A percentile compares a stretch with the other conserved stretches of the same genome.
Conservation (phyloP, 2,113 vertebrate genomes). For the Microcebus murinus region DNA sequence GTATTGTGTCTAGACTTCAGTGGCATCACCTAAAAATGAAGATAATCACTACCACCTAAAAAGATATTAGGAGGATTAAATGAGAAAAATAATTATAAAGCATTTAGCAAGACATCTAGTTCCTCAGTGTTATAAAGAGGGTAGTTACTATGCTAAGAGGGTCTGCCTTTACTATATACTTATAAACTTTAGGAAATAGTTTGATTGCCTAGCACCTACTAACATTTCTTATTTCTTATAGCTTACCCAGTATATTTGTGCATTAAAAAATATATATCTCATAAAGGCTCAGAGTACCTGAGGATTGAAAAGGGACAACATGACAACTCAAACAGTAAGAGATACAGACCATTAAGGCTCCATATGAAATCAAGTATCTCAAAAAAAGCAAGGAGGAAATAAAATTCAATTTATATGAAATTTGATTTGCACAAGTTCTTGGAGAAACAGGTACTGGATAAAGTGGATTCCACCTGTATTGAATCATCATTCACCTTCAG, state of each 20-base stretch:
- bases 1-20: background rate
- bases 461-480: conserved; percentile 53
- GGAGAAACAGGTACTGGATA: conserved; percentile 38
- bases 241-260: background rate
- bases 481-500: conserved; percentile 62
- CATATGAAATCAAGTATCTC: conserved; percentile 34
- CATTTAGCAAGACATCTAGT: background rate
- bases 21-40: background rate
- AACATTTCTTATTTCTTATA: conserved; percentile 34
- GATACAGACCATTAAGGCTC: background rate
- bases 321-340: conserved; percentile 40
- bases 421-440: conserved; percentile 65
- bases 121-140: background rate
- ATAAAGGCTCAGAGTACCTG: background rate
- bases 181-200: background rate
- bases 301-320: background rate
- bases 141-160: background rate
- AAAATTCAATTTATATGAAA: conserved; percentile 64
- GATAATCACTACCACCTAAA: background rate
- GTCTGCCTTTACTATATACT: background rate
- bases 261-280: conserved; percentile 17
- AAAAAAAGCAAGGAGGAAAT: conserved; percentile 35
- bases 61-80: background rate
- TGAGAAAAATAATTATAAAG: background rate
- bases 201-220: background rate